Percentiles rank a stretch among this genome's conserved stretches.
phyloP scores from a whole-genome alignment of 2,888 invertebrate species.

The Drosophila atripex region DNA sequence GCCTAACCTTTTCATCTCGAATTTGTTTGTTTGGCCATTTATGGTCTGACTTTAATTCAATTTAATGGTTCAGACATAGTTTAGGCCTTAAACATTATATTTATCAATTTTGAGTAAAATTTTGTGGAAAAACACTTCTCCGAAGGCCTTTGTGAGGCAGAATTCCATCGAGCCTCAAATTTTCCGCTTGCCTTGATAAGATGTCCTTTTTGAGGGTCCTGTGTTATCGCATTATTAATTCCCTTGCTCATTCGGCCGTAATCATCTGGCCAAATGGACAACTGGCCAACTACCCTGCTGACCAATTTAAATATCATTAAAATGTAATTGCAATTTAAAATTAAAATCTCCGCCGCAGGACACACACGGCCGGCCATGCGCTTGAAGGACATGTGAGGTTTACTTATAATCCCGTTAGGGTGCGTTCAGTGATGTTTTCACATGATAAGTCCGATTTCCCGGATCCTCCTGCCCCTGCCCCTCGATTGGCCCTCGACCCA shows the following conservation, averaged over 20 bases:
- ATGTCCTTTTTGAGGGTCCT: conserved; percentile 16
- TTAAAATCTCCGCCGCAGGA: conserved; percentile 50
- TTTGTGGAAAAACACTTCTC: conserved; percentile 1
- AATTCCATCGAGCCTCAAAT: conserved; percentile 12
- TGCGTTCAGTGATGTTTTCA: conserved; percentile 41
- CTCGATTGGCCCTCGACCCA: conserved; percentile 6
- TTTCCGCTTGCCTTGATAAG: conserved; percentile 17
- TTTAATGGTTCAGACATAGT: background rate
- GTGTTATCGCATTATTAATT: conserved; percentile 33
- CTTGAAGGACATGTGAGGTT: background rate
- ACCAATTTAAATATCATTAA: conserved; percentile 50
- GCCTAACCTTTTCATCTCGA: conserved; percentile 30
- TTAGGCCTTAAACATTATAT: background rate
- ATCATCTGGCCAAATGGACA: background rate
- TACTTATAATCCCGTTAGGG: conserved; percentile 29
- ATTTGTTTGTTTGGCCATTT: conserved; percentile 17
- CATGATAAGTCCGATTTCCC: conserved; percentile 28
- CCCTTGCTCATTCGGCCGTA: conserved; percentile 21
- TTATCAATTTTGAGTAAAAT: background rate
- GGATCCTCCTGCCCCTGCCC: background rate
- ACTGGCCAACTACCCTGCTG: background rate
- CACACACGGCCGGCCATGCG: background rate
- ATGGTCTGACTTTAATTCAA: background rate
- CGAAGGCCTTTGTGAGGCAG: conserved; percentile 9
- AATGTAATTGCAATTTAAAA: conserved; percentile 65